phyloP scores from a whole-genome alignment of 2,888 invertebrate genomes.

The Clistopyga incitator region DNA sequence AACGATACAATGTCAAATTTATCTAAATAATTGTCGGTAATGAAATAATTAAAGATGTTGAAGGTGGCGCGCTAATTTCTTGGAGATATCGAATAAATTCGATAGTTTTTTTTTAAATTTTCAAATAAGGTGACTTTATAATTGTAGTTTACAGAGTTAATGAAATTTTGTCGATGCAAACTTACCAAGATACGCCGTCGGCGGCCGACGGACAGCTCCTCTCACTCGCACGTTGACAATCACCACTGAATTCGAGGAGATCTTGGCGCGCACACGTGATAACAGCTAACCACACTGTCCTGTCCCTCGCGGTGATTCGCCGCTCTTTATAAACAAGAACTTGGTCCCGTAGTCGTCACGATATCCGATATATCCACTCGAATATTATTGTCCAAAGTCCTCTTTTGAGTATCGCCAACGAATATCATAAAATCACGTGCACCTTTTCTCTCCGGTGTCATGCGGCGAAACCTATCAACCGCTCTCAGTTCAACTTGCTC shows the following conservation, averaged over 20 bases:
- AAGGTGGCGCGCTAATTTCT: not conserved
- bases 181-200: slow-evolving; percentile 80
- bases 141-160: not conserved
- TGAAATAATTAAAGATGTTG: not conserved
- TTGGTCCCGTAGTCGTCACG: not conserved
- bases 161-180: slow-evolving; percentile 17
- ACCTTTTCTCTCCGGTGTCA: not conserved
- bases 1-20: no score
- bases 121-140: not conserved
- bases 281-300: slow-evolving; percentile 37
- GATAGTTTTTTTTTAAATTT: not conserved
- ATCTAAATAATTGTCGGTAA: not conserved
- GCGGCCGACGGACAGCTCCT: slow-evolving; percentile 74
- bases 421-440: not conserved
- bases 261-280: slow-evolving; percentile 55
- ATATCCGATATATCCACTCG: slow-evolving; percentile 3
- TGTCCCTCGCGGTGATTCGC: not conserved
- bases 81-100: not conserved
- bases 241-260: slow-evolving; percentile 41
- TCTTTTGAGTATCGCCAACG: not conserved
- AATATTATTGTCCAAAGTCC: not conserved
- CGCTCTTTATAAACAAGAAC: not conserved
- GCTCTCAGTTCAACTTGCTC: not conserved
- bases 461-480: not conserved
- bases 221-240: slow-evolving; percentile 59